These are phyloP conservation scores for Adelognathus sp. DNA, from an alignment of 2,888 invertebrate species.

Conservation along the genomic window DNA sequence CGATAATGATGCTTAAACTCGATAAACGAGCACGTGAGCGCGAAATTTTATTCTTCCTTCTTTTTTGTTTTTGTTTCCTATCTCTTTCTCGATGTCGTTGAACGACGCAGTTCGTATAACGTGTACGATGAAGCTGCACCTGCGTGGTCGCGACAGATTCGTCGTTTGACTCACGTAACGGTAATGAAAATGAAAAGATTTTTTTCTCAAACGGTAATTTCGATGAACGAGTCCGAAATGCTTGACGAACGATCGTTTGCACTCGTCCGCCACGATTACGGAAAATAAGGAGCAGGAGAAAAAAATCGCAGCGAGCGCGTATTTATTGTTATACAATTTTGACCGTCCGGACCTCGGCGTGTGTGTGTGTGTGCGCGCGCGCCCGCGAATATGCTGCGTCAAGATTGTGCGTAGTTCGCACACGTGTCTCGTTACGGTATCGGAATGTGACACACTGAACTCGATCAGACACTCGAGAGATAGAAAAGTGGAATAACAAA, in stretches of 20 bases:
- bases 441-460: background rate
- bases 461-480: background rate
- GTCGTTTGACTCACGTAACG: constrained; percentile 16
- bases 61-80: background rate
- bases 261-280: constrained; percentile 54
- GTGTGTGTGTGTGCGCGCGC: background rate
- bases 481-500: background rate
- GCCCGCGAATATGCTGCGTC: background rate
- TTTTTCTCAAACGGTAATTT: constrained; percentile 27
- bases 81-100: background rate
- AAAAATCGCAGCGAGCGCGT: too few species aligned
- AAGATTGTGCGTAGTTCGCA: background rate
- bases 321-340: background rate
- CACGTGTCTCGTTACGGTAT: background rate
- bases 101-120: constrained; percentile 14
- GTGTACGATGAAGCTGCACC: constrained; percentile 54
- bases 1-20: background rate
- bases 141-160: constrained; percentile 31
- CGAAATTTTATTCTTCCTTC: background rate
- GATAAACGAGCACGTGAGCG: background rate
- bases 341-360: background rate
- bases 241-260: background rate
- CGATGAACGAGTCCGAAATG: constrained; percentile 36
- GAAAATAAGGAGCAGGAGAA: too few species aligned
- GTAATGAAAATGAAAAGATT: background rate